Evolutionary conservation across 2,888 invertebrate genomes (phyloP).

Genomic region (Mellilla xanthometata): DNA sequence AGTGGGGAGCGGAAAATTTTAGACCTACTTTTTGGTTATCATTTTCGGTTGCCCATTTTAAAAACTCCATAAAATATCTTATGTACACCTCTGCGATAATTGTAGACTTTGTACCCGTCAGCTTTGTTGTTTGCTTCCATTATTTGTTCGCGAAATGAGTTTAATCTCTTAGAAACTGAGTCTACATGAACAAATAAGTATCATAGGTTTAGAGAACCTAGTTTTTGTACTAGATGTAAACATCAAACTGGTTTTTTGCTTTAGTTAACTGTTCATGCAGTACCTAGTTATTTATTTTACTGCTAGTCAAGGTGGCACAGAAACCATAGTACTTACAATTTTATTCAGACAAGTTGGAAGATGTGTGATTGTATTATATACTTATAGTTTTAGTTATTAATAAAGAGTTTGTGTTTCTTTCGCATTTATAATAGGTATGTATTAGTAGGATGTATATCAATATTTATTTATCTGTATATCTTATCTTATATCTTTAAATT

Average conservation of each 20-base stretch:
- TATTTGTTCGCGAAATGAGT: not conserved
- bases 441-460: too few relatives aligned
- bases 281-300: slow-evolving; percentile 5
- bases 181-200: too few relatives aligned
- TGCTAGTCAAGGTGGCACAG: slow-evolving; percentile 26
- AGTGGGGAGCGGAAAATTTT: not conserved
- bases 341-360: not conserved
- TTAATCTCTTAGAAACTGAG: too few relatives aligned
- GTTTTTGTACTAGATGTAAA: slow-evolving; percentile 9
- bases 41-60: not conserved
- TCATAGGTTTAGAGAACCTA: too few relatives aligned
- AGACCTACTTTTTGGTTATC: not conserved
- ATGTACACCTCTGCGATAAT: not conserved
- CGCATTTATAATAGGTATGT: too few relatives aligned
- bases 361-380: not conserved
- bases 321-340: not conserved
- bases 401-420: too few relatives aligned
- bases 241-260: slow-evolving; percentile 24
- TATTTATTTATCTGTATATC: too few relatives aligned
- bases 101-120: slow-evolving; percentile 5
- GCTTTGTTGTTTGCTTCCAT: not conserved
- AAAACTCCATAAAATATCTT: not conserved
- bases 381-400: too few relatives aligned
- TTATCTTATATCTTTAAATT: too few relatives aligned
- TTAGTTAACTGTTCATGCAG: slow-evolving; percentile 21